Evolutionary conservation across 2,113 vertebrate genomes (phyloP), one percentile per base, ranked within the genome.

Genomic region (Oenanthe melanoleuca): DNA sequence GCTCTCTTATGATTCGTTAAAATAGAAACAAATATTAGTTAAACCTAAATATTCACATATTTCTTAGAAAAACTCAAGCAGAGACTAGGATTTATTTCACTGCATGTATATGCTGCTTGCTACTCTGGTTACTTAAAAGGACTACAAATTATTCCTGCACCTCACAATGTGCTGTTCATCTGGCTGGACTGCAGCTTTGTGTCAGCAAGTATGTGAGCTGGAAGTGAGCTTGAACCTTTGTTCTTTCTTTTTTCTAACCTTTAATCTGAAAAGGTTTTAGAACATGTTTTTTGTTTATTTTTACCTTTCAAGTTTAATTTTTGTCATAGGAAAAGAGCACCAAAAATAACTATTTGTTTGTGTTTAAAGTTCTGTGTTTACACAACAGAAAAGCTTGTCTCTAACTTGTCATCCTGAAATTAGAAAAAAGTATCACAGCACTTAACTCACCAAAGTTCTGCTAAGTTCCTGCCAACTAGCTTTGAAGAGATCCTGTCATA

Each of bases 311-410:
- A 71, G 77, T 64, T 91, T 45, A 28, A 14, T 56, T 80, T 91
- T 89, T 89, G 80, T 69, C 63, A 37, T 88, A 90, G 71, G 88
- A 96, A 95, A 80, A 18, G 6, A 88, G 38, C 20, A 63, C 63
- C 8, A 0, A 88, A 95, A 95, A 96, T 90, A 94, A 80, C 34
- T 86, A 16, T n/a, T 85, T 93, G 79, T 88, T 96, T 94, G 90
- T 86, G 73, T 53, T 77, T 33, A 80, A 92, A 90, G 37, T 16
- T 50, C 74, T 63, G 50, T 75, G 70, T 86, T 94, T 82, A 96
- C 28, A 73, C 37, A 69, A 65, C 64, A 88, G 47, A 80, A 79
- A 93, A 87, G 34, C 50, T 77, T 82, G 38, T 82, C 50, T 65
- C 70, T 79, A 69, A 89, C 47, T 69, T 42, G 34, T 59, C 42